A percentile compares a stretch with the other conserved stretches of the same genome.
These are phyloP conservation scores for Tenualosa thibaudeaui DNA, from an alignment of 2,797 vertebrate species.

Conservation along the genomic window DNA sequence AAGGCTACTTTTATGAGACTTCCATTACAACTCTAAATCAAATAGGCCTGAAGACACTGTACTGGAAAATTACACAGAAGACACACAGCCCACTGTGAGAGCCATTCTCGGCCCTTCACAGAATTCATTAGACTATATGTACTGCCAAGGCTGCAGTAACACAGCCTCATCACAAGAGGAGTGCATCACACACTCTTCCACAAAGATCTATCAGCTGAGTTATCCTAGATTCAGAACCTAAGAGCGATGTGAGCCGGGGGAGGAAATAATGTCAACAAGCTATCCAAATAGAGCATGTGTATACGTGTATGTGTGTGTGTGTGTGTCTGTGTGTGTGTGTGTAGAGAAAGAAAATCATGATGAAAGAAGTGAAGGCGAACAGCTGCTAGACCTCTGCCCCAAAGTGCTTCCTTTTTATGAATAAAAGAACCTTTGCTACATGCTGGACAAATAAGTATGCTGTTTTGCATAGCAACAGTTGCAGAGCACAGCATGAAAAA, in stretches of 20 bases:
- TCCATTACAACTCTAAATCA: background rate
- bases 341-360: conserved; percentile 55
- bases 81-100: too few species aligned
- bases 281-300: background rate
- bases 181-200: background rate
- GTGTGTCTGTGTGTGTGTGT: background rate
- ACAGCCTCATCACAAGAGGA: background rate
- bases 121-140: too few species aligned
- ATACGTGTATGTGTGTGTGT: background rate
- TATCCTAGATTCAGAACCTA: background rate
- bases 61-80: background rate
- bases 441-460: conserved; percentile 76
- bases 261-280: background rate
- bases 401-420: conserved; percentile 67
- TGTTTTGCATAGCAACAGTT: conserved; percentile 76
- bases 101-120: too few species aligned
- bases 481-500: conserved; percentile 59
- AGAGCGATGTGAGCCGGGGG: background rate
- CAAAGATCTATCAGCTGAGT: background rate
- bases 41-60: background rate
- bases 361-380: conserved; percentile 75
- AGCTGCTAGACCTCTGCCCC: conserved; percentile 72
- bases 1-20: background rate
- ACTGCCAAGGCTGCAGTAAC: too few species aligned
- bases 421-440: conserved; percentile 52